Percentiles rank a stretch among this genome's conserved stretches.
phyloP scores from a whole-genome alignment of 2,113 vertebrate species.

The Dermatemys mawii region DNA sequence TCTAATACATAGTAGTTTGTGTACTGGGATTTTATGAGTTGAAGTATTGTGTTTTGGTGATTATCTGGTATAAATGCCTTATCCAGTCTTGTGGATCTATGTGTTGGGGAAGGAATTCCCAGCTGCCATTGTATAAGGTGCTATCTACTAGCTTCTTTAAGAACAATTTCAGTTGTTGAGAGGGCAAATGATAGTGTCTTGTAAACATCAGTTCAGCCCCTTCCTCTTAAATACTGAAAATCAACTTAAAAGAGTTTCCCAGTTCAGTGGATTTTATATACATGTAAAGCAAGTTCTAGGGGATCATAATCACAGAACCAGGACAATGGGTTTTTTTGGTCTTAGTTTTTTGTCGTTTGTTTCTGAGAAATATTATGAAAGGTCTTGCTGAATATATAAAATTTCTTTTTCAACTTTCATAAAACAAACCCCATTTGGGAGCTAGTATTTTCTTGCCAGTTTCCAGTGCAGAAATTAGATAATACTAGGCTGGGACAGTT shows the following conservation, averaged over 20 bases:
- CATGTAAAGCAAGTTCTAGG: slow-evolving; percentile 12
- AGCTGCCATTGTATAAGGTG: neutral
- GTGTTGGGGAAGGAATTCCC: neutral
- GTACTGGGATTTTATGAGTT: neutral
- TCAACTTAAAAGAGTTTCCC: neutral
- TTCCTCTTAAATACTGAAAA: neutral
- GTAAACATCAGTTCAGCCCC: neutral
- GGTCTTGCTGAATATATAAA: slow-evolving; percentile 15
- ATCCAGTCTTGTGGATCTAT: neutral
- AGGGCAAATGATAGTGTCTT: neutral
- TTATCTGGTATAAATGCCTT: neutral
- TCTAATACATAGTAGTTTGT: neutral
- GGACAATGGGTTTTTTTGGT: neutral
- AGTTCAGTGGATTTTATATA: neutral
- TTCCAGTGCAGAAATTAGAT: slow-evolving; percentile 55
- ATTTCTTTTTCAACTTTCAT: neutral
- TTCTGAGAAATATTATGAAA: slow-evolving; percentile 34
- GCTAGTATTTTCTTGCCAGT: slow-evolving; percentile 48
- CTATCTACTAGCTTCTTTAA: neutral
- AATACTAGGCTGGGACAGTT: slow-evolving; percentile 22
- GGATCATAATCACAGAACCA: slow-evolving; percentile 12
- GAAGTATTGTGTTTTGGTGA: neutral
- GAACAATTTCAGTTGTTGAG: neutral
- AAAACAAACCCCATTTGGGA: slow-evolving; percentile 44
- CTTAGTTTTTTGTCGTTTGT: neutral